Evolutionary conservation across 1,140 invertebrate genomes (phyloP).

Genomic region (Rhyzopertha dominica): DNA sequence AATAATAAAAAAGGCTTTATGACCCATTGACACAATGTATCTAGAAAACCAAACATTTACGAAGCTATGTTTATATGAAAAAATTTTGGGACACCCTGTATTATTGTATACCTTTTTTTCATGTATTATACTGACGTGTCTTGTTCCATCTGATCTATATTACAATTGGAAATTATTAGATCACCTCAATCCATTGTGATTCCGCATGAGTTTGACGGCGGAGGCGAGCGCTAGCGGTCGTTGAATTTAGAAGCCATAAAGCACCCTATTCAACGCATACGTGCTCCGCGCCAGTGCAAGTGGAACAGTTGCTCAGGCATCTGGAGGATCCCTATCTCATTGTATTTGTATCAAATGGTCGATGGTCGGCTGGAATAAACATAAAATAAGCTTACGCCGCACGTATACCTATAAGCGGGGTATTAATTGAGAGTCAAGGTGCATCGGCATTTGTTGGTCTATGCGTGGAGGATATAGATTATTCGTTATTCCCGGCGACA

Average conservation of each 20-base stretch:
- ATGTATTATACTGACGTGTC: too few species aligned
- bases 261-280: constrained; percentile 32
- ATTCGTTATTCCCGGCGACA: constrained; percentile 26
- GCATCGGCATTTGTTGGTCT: constrained; percentile 34
- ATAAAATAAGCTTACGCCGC: constrained; percentile 36
- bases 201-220: too few species aligned
- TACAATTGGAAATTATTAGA: too few species aligned
- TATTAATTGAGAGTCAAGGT: constrained; percentile 36
- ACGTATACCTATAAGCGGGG: constrained; percentile 27
- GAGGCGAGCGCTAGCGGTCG: constrained; percentile 30
- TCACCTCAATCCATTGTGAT: too few species aligned
- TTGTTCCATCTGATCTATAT: too few species aligned
- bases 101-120: too few species aligned
- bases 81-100: too few species aligned
- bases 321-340: constrained; percentile 8
- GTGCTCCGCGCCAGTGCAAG: constrained; percentile 27
- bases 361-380: constrained; percentile 23
- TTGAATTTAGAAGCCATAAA: constrained; percentile 35
- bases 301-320: constrained; percentile 17
- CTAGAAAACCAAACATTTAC: too few species aligned
- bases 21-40: too few species aligned
- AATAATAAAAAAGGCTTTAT: too few species aligned
- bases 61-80: too few species aligned
- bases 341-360: constrained; percentile 9
- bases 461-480: constrained; percentile 35